phyloP scores from a whole-genome alignment of 2,888 invertebrate species.

The Apamea sordens region DNA sequence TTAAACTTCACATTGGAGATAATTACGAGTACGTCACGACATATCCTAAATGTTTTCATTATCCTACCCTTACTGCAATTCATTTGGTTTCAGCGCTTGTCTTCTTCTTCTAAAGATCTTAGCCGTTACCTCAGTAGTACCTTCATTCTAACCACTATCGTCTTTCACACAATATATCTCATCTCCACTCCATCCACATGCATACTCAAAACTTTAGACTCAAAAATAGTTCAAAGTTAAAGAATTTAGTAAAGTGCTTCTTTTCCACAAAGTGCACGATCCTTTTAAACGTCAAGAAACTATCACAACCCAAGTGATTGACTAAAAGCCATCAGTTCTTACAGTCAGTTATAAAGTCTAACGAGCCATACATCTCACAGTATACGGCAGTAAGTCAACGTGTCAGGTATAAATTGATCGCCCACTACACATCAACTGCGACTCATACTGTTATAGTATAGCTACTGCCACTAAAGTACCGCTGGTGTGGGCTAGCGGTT shows the following conservation, averaged over 20 bases:
- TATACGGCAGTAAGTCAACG: constrained; percentile 40
- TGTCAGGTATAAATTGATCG: constrained; percentile 39
- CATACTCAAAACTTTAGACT: not conserved
- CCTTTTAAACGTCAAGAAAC: not conserved
- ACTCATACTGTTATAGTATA: not conserved
- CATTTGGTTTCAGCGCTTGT: not conserved
- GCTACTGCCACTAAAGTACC: not conserved
- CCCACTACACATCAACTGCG: constrained; percentile 24
- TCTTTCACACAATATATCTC: not conserved
- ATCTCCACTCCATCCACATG: not conserved
- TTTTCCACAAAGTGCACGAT: not conserved
- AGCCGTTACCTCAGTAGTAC: not conserved
- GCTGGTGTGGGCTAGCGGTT: constrained; percentile 20
- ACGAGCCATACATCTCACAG: constrained; percentile 28
- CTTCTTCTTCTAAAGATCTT: not conserved
- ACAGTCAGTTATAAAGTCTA: constrained; percentile 15
- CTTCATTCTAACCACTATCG: not conserved
- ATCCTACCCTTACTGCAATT: not conserved
- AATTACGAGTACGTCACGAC: no score
- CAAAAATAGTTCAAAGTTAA: not conserved
- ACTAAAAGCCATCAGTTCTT: constrained; percentile 3
- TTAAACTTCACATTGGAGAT: not conserved
- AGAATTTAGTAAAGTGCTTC: not conserved
- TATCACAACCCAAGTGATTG: not conserved
- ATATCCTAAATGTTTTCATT: not conserved